Evolutionary conservation across 2,888 invertebrate genomes (phyloP).

Genomic region (Hetaerina titia): DNA sequence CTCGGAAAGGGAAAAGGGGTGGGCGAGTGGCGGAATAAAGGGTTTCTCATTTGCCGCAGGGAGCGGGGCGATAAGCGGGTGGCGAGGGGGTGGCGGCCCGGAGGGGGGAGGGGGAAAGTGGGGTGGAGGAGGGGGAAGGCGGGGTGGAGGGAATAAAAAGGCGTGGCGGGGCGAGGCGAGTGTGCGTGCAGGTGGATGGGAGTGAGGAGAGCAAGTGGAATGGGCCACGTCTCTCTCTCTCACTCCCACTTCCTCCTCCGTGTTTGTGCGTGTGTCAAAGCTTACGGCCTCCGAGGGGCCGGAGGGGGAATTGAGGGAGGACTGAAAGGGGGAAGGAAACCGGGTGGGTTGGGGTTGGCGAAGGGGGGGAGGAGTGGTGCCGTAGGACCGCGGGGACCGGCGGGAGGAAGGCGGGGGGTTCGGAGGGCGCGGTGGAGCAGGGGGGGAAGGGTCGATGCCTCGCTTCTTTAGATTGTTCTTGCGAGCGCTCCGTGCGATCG

Average conservation of each 20-base stretch:
- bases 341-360: neutral
- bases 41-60: slow-evolving; percentile 56
- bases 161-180: neutral
- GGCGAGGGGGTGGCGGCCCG: neutral
- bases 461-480: slow-evolving; percentile 57
- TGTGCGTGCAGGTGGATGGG: neutral
- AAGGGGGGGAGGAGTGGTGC: neutral
- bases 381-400: neutral
- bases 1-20: neutral
- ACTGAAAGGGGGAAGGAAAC: neutral
- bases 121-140: neutral
- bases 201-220: neutral
- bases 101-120: neutral
- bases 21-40: slow-evolving; percentile 8
- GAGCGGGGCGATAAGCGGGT: neutral
- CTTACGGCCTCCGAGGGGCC: slow-evolving; percentile 44
- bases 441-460: neutral
- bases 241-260: neutral
- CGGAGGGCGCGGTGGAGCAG: neutral
- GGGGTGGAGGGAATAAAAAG: neutral
- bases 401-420: neutral
- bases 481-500: slow-evolving; percentile 39
- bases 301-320: neutral
- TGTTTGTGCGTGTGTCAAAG: slow-evolving; percentile 62
- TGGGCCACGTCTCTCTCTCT: neutral